Base-by-base conservation (phyloP, 2,888 invertebrate species). In the Drosophila rellima region DNA sequence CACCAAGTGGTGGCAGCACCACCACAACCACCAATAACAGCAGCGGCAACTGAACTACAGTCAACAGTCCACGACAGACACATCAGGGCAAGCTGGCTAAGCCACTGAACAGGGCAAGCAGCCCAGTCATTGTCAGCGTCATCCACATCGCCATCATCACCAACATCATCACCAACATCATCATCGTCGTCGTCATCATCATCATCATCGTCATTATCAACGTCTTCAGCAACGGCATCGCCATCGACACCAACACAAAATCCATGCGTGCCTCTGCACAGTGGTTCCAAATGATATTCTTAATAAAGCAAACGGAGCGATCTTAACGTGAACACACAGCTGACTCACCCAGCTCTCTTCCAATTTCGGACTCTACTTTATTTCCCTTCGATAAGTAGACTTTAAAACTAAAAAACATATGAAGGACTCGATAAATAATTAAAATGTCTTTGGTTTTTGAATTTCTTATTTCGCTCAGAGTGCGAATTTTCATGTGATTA, bases 1-100 rank as follows among this genome's bases (percentile, higher is more conserved):
- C 86, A 87, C 86, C 86, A 87, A 85, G 85, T 89, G 85, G 71
- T 69, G 62, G 74, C 72, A 40, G 35, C 59, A 60, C 17, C 68
- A 35, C 1, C 72, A 48, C 15, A 63, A 70, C 33, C 67, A 67
- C 35, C 76, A 29, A n/a, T 15, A 29, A 35, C 52, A 59, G 17
- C 81, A 62, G 4, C 67, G 62, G 17, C 78, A 37, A 42, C 67
- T 65, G 15, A 59, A 20, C 56, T 10, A 37, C 45, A 33, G 42
- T 20, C 59, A 51, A 31, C 47, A 31, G 37, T 42, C 54, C 44
- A 65, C 73, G 63, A 51, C 71, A 48, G 72, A 52, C 55, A 70
- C 31, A 61, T 52, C 52, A 13, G 29, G 7, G 11, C 26, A 48
- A 31, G 17, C 15, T 50, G 61, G 26, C 61, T 45, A 26, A 61